These are phyloP conservation scores for Trissoscelio sp. DNA, from an alignment of 2,888 invertebrate genomes.

Conservation along the genomic window DNA sequence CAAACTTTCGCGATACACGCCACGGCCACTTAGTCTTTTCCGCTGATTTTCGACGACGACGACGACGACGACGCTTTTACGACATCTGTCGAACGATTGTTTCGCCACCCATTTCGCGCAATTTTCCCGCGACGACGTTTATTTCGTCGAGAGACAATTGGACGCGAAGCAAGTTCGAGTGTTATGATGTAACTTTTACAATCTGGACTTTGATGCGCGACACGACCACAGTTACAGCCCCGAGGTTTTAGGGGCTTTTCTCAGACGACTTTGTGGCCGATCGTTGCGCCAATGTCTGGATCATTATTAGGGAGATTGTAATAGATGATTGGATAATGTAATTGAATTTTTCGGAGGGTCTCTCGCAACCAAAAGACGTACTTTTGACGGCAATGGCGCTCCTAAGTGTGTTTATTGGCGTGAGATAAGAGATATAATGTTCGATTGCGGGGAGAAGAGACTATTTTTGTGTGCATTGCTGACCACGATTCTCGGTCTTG, in stretches of 20 bases:
- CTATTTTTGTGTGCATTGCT: constrained; percentile 25
- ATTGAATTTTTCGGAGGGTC: constrained; percentile 45
- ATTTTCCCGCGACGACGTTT: constrained; percentile 18
- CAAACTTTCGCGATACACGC: constrained; percentile 67
- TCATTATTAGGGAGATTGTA: constrained; percentile 41
- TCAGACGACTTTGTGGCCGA: constrained; percentile 7
- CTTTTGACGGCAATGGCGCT: constrained; percentile 22
- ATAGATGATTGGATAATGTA: constrained; percentile 49
- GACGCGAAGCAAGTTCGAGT: background rate
- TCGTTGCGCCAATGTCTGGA: background rate
- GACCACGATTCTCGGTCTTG: constrained; percentile 5
- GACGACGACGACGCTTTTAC: constrained; percentile 38
- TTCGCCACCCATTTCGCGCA: constrained; percentile 33
- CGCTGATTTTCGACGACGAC: constrained; percentile 42
- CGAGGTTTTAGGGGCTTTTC: background rate
- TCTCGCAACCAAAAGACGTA: background rate
- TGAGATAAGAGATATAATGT: constrained; percentile 46
- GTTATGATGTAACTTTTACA: constrained; percentile 16
- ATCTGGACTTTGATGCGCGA: background rate
- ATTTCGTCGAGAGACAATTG: background rate
- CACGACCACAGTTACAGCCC: background rate
- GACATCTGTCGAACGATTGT: constrained; percentile 43
- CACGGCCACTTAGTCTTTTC: constrained; percentile 61
- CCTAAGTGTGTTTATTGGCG: constrained; percentile 32
- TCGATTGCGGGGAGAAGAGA: constrained; percentile 2